A percentile compares a stretch with the other conserved stretches of the same genome.
These are phyloP conservation scores for Rhagologus leucostigma DNA, from an alignment of 2,113 vertebrate genomes.

Conservation along the genomic window DNA sequence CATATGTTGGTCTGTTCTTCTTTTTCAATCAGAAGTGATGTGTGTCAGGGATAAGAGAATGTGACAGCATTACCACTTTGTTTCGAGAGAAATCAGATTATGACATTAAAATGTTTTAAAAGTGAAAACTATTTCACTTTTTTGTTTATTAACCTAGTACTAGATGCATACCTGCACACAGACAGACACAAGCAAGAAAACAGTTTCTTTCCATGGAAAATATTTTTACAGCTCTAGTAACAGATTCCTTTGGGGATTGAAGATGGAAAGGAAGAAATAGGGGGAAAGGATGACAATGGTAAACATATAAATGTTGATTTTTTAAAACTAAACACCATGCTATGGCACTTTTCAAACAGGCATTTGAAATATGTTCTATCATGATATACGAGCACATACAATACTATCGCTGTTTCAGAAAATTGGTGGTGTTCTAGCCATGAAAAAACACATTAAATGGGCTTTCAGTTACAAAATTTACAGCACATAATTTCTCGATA, in stretches of 20 bases:
- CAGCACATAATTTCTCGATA: conserved; percentile 34
- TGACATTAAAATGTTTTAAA: conserved; percentile 28
- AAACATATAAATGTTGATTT: not conserved
- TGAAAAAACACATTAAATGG: conserved; percentile 49
- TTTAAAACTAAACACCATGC: not conserved
- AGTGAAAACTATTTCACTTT: not conserved
- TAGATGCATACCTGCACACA: not conserved
- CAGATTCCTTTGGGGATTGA: not conserved
- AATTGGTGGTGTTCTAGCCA: conserved; percentile 30
- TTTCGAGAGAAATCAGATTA: conserved; percentile 39
- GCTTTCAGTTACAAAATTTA: conserved; percentile 52
- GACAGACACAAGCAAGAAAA: not conserved
- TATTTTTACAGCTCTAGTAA: not conserved
- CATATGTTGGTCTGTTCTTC: not conserved
- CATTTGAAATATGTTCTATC: conserved; percentile 11
- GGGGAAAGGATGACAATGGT: not conserved
- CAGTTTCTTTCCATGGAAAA: not conserved
- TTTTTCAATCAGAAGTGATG: not conserved
- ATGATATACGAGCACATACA: not conserved
- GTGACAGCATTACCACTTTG: not conserved
- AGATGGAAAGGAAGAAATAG: not conserved
- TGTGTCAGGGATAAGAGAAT: not conserved
- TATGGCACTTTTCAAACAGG: not conserved
- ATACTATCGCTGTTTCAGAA: conserved; percentile 32
- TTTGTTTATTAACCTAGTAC: not conserved